A percentile compares a stretch with the other conserved stretches of the same genome.
Evolutionary conservation across 2,797 vertebrate genomes (phyloP).

Genomic region (Chaetophractus vellerosus): DNA sequence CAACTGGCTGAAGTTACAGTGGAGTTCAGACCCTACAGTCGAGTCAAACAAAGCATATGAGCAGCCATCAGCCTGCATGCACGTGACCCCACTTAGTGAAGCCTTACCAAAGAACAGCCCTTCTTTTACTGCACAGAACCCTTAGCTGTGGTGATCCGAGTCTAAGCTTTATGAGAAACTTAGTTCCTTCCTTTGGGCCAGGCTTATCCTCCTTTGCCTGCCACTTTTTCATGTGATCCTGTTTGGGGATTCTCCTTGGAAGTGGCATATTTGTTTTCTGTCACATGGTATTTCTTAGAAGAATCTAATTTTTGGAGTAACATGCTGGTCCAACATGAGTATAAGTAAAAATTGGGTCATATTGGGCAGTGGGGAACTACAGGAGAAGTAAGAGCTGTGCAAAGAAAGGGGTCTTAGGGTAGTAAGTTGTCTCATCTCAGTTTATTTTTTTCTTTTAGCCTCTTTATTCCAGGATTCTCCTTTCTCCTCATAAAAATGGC

Average conservation of each 20-base stretch:
- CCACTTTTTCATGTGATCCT: not conserved
- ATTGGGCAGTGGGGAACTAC: not conserved
- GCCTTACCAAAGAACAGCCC: not conserved
- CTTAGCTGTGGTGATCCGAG: not conserved
- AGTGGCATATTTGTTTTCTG: slow-evolving; percentile 9
- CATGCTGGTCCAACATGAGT: not conserved
- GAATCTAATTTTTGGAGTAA: not conserved
- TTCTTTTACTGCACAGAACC: not conserved
- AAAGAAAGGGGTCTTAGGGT: not conserved
- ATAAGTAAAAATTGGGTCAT: not conserved
- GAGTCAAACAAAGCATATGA: not conserved
- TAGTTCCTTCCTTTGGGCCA: not conserved
- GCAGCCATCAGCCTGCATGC: not conserved
- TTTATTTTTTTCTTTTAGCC: not conserved
- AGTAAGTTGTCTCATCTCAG: not conserved
- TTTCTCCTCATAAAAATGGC: not conserved
- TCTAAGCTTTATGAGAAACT: not conserved
- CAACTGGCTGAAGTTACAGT: not conserved
- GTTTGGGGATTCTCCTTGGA: not conserved
- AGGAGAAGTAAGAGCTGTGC: not conserved
- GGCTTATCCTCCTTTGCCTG: not conserved
- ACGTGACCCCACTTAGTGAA: not conserved
- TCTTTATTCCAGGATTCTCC: not conserved
- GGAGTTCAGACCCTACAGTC: not conserved
- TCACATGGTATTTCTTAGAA: not conserved